Percentiles rank a stretch among this genome's conserved stretches.
These are phyloP conservation scores for Thysanoteuthis rhombus DNA, from an alignment of 2,888 invertebrate species.

Conservation along the genomic window DNA sequence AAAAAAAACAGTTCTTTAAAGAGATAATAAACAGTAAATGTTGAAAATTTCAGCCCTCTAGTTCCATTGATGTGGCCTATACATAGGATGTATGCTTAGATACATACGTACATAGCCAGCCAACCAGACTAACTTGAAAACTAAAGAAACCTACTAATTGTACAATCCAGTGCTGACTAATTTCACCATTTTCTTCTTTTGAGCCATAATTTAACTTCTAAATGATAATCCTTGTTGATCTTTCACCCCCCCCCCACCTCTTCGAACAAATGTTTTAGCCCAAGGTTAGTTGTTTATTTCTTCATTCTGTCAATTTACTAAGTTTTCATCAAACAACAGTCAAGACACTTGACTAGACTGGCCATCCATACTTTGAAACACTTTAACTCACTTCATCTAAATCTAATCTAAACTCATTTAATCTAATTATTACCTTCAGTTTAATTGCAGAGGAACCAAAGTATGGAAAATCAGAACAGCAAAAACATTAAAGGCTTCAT, in stretches of 20 bases:
- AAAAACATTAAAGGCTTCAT: background rate
- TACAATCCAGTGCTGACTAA: no score
- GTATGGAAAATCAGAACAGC: background rate
- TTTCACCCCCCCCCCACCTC: accelerated
- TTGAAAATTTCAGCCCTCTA: no score
- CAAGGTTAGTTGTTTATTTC: no score
- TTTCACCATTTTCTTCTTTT: no score
- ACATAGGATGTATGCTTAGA: no score
- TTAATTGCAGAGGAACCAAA: background rate
- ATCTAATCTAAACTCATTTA: background rate
- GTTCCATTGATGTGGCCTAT: no score
- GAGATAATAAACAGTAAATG: no score
- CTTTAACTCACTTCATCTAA: background rate
- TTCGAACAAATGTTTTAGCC: background rate
- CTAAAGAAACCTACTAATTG: no score
- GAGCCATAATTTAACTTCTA: background rate
- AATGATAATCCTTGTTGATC: background rate
- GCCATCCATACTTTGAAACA: background rate
- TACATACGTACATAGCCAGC: no score
- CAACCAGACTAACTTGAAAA: no score
- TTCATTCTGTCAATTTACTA: background rate
- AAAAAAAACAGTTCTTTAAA: no score
- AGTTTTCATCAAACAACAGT: background rate
- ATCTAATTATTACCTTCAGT: background rate
- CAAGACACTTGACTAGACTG: background rate